These are phyloP conservation scores for Euplagia quadripunctaria DNA, from an alignment of 2,888 invertebrate genomes.

Conservation along the genomic window DNA sequence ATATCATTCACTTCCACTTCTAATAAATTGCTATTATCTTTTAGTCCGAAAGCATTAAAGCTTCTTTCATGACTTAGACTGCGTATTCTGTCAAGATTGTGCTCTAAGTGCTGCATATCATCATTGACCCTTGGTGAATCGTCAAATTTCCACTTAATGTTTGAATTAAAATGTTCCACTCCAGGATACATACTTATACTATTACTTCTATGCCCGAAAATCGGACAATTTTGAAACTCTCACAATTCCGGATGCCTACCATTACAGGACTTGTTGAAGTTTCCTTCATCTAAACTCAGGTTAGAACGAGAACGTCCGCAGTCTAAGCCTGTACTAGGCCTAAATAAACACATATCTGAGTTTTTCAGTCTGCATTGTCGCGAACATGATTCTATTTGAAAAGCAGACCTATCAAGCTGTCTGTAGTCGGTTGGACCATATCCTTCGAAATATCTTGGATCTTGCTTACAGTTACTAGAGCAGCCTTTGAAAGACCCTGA, in stretches of 20 bases:
- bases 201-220: conserved; percentile 86
- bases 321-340: conserved; percentile 77
- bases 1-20: conserved; percentile 82
- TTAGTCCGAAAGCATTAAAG: conserved; percentile 72
- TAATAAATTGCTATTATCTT: conserved; percentile 78
- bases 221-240: conserved; percentile 85
- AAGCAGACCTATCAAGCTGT: conserved; percentile 80
- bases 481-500: conserved; percentile 84
- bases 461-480: conserved; percentile 78
- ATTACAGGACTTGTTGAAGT: conserved; percentile 82
- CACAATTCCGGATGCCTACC: conserved; percentile 85
- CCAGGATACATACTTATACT: conserved; percentile 83
- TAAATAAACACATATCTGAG: conserved; percentile 82
- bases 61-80: conserved; percentile 81
- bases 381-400: conserved; percentile 83
- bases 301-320: conserved; percentile 83
- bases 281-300: conserved; percentile 82
- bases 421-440: conserved; percentile 80
- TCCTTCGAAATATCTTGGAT: conserved; percentile 80
- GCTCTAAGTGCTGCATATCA: conserved; percentile 79
- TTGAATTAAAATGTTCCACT: conserved; percentile 84
- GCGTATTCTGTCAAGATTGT: conserved; percentile 83
- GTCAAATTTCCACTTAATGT: conserved; percentile 84
- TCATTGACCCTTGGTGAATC: conserved; percentile 74
- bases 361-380: conserved; percentile 82